phyloP scores from a whole-genome alignment of 2,113 vertebrate genomes.

The Corvus hawaiiensis region DNA sequence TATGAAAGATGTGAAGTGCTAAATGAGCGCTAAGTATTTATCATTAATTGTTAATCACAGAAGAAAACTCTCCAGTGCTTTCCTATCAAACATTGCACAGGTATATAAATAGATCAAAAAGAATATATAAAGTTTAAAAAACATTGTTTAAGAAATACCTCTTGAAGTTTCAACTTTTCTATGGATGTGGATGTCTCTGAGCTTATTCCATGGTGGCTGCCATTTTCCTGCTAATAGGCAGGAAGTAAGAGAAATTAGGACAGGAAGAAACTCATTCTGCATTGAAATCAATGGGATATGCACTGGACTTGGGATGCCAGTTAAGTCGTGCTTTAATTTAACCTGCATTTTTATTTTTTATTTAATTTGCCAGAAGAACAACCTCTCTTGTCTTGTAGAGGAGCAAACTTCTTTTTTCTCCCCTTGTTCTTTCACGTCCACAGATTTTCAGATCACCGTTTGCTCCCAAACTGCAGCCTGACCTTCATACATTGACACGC shows the following conservation, averaged over 20 bases:
- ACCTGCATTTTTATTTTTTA: background rate
- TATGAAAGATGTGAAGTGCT: conserved; percentile 48
- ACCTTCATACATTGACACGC: background rate
- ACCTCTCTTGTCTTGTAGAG: background rate
- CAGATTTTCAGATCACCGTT: background rate
- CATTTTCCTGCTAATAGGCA: conserved; percentile 74
- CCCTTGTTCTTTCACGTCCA: background rate
- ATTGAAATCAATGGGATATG: conserved; percentile 66
- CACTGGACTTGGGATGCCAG: conserved; percentile 44
- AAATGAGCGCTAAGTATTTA: conserved; percentile 38
- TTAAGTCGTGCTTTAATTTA: background rate
- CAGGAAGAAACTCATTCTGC: conserved; percentile 66
- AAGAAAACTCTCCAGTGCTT: conserved; percentile 52
- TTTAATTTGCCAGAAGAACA: background rate
- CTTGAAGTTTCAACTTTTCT: conserved; percentile 74
- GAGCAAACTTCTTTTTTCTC: background rate
- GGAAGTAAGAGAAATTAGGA: conserved; percentile 73
- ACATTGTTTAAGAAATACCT: conserved; percentile 72
- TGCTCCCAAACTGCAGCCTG: background rate
- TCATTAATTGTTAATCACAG: conserved; percentile 55
- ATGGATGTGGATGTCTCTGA: conserved; percentile 72
- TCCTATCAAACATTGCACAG: conserved; percentile 61
- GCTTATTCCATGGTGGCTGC: conserved; percentile 69
- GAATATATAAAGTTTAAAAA: conserved; percentile 65
- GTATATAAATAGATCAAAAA: conserved; percentile 62